Percentiles rank a stretch among this genome's conserved stretches.
phyloP scores from a whole-genome alignment of 1,140 invertebrate species.

The Dryas iulia region DNA sequence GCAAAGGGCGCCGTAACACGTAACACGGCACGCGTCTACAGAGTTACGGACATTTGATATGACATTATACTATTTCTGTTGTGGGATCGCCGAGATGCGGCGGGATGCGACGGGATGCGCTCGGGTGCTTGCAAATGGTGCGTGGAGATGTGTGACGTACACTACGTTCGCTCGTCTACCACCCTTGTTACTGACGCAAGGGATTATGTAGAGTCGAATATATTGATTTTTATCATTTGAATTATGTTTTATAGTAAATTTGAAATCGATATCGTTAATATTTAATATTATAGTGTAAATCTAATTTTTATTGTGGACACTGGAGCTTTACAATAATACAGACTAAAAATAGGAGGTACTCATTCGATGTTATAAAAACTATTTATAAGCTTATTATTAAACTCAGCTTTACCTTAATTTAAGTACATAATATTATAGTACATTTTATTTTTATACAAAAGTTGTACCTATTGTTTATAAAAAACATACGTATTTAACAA shows the following conservation, averaged over 20 bases:
- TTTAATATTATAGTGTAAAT: neutral
- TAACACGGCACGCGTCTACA: slow-evolving; percentile 54
- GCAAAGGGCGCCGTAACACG: slow-evolving; percentile 8
- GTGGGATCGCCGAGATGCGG: slow-evolving; percentile 27
- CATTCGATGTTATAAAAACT: too few relatives aligned
- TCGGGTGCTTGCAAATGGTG: slow-evolving; percentile 74
- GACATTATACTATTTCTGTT: slow-evolving; percentile 76
- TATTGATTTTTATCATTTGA: neutral
- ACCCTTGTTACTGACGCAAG: slow-evolving; percentile 56
- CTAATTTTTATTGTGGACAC: too few relatives aligned
- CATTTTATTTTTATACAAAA: too few relatives aligned
- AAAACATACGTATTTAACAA: too few relatives aligned
- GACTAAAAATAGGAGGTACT: too few relatives aligned
- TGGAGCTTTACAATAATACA: neutral
- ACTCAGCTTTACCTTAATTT: too few relatives aligned
- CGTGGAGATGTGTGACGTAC: slow-evolving; percentile 72
- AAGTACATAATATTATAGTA: too few relatives aligned
- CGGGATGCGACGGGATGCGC: slow-evolving; percentile 62
- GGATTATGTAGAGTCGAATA: slow-evolving; percentile 40
- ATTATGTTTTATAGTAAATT: too few relatives aligned
- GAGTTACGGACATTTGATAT: slow-evolving; percentile 63
- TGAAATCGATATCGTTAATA: neutral
- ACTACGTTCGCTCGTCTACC: slow-evolving; percentile 44
- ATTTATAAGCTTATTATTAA: too few relatives aligned
- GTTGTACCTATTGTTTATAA: too few relatives aligned